These are phyloP conservation scores for Chrysaora quinquecirrha DNA, from an alignment of 30 jellyfish, hydroid and myxozoan genomes.

Conservation along the genomic window DNA sequence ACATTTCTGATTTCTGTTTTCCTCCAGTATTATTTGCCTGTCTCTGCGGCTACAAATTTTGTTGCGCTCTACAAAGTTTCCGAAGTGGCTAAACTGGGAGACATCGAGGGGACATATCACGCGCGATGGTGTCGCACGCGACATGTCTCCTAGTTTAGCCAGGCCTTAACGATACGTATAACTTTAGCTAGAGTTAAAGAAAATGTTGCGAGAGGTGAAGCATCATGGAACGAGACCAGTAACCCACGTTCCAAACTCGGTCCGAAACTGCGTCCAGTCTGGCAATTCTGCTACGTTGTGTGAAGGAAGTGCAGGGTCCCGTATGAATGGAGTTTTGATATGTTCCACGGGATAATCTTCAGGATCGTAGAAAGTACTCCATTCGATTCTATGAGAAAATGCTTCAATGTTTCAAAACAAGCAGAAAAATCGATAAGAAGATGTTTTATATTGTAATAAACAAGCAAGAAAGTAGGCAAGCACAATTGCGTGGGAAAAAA, in stretches of 20 bases:
- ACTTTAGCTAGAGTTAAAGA: not conserved
- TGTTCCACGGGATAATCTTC: constrained; percentile 39
- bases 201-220: no score
- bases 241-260: constrained; percentile 72
- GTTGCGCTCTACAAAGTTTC: no score
- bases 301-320: constrained; percentile 93
- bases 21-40: not conserved
- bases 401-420: no score
- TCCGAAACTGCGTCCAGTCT: constrained; percentile 87
- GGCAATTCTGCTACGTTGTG: constrained; percentile 85
- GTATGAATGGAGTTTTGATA: constrained; percentile 42
- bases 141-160: no score
- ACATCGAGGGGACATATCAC: no score
- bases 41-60: no score
- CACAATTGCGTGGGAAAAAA: not conserved
- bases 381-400: constrained; percentile 57
- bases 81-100: no score
- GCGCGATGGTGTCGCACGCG: no score
- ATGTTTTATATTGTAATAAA: no score
- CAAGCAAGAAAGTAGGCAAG: not conserved
- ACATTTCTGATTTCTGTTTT: no score
- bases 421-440: no score
- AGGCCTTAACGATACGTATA: no score
- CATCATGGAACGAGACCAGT: constrained; percentile 52
- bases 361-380: constrained; percentile 76